A percentile compares a stretch with the other conserved stretches of the same genome.
phyloP scores from a whole-genome alignment of 2,113 vertebrate species.

The Pseudopodoces humilis region DNA sequence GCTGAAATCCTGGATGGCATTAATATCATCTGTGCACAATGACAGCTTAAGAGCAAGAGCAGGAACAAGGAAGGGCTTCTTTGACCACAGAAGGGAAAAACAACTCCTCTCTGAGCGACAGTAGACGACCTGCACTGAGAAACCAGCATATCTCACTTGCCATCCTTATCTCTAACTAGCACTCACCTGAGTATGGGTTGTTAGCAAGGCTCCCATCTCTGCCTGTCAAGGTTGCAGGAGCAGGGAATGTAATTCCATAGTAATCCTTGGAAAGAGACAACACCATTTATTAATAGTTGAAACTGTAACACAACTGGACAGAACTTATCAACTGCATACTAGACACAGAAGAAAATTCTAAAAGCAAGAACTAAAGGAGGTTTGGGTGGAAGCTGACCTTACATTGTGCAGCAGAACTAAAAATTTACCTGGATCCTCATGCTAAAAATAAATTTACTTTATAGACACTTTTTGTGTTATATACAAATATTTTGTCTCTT shows the following conservation, averaged over 20 bases:
- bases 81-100: not conserved
- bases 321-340: not conserved
- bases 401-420: not conserved
- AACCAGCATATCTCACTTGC: not conserved
- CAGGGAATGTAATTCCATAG: constrained; percentile 96
- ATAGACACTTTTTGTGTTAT: not conserved
- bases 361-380: not conserved
- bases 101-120: not conserved
- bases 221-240: constrained; percentile 88
- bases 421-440: not conserved
- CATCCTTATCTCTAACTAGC: not conserved
- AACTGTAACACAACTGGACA: not conserved
- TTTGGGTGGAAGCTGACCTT: not conserved
- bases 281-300: not conserved
- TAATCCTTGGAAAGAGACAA: constrained; percentile 83
- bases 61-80: not conserved
- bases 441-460: not conserved
- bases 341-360: not conserved
- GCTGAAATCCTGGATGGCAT: not conserved
- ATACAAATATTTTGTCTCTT: not conserved
- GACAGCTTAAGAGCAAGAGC: not conserved
- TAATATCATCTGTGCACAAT: not conserved
- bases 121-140: not conserved
- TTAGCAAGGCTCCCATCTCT: constrained; percentile 92
- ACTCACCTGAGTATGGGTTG: constrained; percentile 94